A percentile compares a stretch with the other conserved stretches of the same genome.
Evolutionary conservation across 2,797 vertebrate species (phyloP).

Genomic region (Pogoniulus pusillus): DNA sequence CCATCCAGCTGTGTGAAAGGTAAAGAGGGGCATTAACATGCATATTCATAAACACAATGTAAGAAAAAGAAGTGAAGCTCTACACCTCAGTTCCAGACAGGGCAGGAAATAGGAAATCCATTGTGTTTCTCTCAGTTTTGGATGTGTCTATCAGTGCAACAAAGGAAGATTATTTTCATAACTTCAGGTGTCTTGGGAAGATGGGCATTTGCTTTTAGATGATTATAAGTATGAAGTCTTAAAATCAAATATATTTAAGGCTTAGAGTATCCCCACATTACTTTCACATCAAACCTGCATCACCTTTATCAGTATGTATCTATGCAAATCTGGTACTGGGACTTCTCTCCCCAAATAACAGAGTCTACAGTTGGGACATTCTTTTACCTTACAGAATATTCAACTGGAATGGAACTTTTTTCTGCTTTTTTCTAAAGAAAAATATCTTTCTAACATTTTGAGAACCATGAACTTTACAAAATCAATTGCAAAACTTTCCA

Average conservation of each 20-base stretch:
- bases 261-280: background rate
- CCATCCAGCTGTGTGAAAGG: background rate
- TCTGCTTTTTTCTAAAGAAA: background rate
- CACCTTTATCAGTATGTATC: background rate
- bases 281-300: background rate
- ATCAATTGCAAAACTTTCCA: background rate
- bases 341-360: background rate
- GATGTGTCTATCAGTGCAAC: background rate
- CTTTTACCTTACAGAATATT: background rate
- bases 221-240: background rate
- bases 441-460: background rate
- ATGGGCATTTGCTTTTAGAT: background rate
- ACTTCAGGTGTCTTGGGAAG: background rate
- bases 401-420: background rate
- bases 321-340: background rate
- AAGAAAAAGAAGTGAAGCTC: background rate
- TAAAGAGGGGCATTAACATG: background rate
- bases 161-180: background rate
- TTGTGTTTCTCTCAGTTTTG: background rate
- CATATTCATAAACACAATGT: background rate
- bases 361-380: background rate
- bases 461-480: background rate
- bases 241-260: background rate
- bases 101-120: background rate
- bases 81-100: accelerated